Conservation (phyloP, 2,888 invertebrate species). For the Hybos culiciformis region DNA sequence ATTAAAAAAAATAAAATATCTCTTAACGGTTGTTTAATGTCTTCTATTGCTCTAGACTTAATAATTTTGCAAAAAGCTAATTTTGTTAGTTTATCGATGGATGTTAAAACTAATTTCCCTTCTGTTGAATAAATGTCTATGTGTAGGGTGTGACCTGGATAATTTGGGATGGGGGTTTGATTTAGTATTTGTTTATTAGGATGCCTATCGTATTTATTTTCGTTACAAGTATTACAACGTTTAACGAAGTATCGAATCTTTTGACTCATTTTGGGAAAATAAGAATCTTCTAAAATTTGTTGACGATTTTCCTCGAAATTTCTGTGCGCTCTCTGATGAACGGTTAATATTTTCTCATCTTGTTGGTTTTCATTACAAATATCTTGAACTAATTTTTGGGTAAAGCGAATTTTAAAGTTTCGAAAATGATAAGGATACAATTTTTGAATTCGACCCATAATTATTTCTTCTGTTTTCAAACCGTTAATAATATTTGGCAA, state of each 20-base stretch:
- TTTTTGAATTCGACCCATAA: slow-evolving; percentile 8
- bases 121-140: not conserved
- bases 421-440: slow-evolving; percentile 3
- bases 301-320: slow-evolving; percentile 11
- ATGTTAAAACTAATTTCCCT: not conserved
- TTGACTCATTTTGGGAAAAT: slow-evolving; percentile 8
- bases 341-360: slow-evolving; percentile 3
- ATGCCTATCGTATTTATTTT: slow-evolving; percentile 11
- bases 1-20: slow-evolving; percentile 1
- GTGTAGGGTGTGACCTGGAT: not conserved
- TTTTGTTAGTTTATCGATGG: not conserved
- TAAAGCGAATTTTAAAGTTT: slow-evolving; percentile 5
- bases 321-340: slow-evolving; percentile 8
- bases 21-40: slow-evolving; percentile 1
- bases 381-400: slow-evolving; percentile 3
- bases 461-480: slow-evolving; percentile 3
- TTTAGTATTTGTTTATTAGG: not conserved
- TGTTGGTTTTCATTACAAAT: slow-evolving; percentile 3
- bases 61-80: not conserved
- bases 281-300: slow-evolving; percentile 11
- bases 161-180: not conserved
- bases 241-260: slow-evolving; percentile 11
- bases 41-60: not conserved
- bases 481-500: slow-evolving; percentile 4
- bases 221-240: slow-evolving; percentile 10